Base-by-base conservation (phyloP, 1,140 invertebrate species). In the Pogonognathellus flavescens region DNA sequence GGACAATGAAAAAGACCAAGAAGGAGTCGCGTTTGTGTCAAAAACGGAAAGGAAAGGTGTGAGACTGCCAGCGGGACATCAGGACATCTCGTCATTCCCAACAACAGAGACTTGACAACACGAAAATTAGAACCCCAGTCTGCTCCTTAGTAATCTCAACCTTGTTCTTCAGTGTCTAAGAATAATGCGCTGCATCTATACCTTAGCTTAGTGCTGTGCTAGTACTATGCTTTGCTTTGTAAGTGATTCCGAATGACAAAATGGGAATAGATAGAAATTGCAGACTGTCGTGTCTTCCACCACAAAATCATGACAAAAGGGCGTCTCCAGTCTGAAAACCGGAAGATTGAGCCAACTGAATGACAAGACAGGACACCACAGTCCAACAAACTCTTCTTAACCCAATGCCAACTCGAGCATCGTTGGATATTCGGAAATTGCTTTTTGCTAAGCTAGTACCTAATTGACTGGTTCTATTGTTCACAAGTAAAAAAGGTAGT, bases 251-350 rank as follows among this genome's bases (percentile, higher is more conserved):
- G 70, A 76, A 76, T 76, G 49, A 31, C 31, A 76, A 49, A 76
- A 76, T 76, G 49, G 70, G 66, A 76, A 49, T 76, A 31, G 41
- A 76, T 66, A 76, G 41, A 31, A 76, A 41, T 49, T 76, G 8
- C 31, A 49, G 70, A 9, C 70, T 76, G 31, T 76, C 70, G 70
- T 76, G 70, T 76, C 70, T 31, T 76, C 25, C 49, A 25, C 62
- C 41, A 76, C 70, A 76, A 76, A 76, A 50, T 76, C 70, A 76
- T 76, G 70, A 76, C 70, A 50, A 76, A 76, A 76, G 70, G 70
- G 70, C 70, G 70, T 76, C 70, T 8, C 31, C 70, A 50, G 41
- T 31, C 31, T 76, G 31, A 76, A 50, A 41, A 76, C 70, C 70
- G 70, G 70, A 76, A 76, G 70, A 76, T n/a, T 49, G 66, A 70